Conservation (phyloP, 2,113 vertebrate genomes). For the Lucifuga dentata region DNA sequence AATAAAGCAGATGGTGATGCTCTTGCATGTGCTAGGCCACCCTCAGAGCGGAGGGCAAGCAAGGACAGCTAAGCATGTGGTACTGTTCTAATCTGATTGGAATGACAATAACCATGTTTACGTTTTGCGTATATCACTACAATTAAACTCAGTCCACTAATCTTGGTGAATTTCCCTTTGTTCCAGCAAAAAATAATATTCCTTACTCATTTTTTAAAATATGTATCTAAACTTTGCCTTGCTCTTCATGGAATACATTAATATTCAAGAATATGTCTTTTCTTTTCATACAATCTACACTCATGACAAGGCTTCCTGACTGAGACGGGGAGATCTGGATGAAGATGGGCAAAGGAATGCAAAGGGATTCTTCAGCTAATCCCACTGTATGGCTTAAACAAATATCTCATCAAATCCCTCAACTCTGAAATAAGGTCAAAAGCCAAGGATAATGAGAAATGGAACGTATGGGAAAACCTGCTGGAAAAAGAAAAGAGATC, state of each 20-base stretch:
- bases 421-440: slow-evolving; percentile 70
- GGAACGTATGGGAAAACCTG: slow-evolving; percentile 63
- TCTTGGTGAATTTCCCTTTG: background rate
- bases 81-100: slow-evolving; percentile 10
- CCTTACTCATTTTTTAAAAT: too few relatives aligned
- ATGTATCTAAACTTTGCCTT: background rate
- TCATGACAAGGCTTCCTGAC: slow-evolving; percentile 20
- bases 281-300: slow-evolving; percentile 12
- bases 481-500: slow-evolving; percentile 43
- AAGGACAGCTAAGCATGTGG: slow-evolving; percentile 17
- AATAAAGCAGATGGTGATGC: slow-evolving; percentile 29
- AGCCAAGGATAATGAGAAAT: slow-evolving; percentile 72
- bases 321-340: slow-evolving; percentile 55
- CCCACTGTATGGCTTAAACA: slow-evolving; percentile 51
- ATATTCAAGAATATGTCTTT: slow-evolving; percentile 8
- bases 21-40: background rate
- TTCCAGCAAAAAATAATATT: background rate
- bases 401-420: slow-evolving; percentile 73
- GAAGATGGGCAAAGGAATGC: slow-evolving; percentile 27
- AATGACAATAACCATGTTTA: background rate
- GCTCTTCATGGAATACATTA: background rate
- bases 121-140: background rate
- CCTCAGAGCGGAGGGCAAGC: slow-evolving; percentile 11
- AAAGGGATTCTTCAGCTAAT: slow-evolving; percentile 58
- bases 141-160: background rate